phyloP scores from a whole-genome alignment of 2,113 vertebrate species.

The Calonectris borealis region DNA sequence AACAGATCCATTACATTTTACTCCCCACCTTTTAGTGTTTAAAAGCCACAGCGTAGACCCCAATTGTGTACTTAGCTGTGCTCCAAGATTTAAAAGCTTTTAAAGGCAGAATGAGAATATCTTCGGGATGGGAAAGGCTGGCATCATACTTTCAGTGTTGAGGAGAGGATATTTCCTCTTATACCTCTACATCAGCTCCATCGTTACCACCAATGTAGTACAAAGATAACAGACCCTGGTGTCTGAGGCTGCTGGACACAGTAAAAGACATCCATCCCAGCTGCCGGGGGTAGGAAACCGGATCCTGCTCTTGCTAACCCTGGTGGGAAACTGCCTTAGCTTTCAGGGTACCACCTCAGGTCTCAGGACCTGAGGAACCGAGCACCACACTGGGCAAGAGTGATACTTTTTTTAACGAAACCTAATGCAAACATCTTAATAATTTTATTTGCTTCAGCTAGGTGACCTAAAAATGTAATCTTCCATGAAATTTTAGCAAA shows the following conservation, averaged over 20 bases:
- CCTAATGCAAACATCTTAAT: not conserved
- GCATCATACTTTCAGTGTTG: not conserved
- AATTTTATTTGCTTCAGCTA: not conserved
- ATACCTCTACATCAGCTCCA: not conserved
- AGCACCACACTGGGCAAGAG: not conserved
- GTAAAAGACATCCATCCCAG: not conserved
- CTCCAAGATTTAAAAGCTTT: not conserved
- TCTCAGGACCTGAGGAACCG: not conserved
- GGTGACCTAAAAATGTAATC: conserved; percentile 48
- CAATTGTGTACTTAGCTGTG: not conserved
- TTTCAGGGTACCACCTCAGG: not conserved
- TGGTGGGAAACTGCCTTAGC: not conserved
- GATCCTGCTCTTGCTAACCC: not conserved
- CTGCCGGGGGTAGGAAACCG: not conserved
- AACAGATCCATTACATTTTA: not conserved
- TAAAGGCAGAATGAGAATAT: not conserved
- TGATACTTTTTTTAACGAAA: not conserved
- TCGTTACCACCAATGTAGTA: not conserved
- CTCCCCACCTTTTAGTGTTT: not conserved
- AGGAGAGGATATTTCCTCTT: not conserved
- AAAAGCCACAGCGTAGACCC: not conserved
- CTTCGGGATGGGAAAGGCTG: not conserved
- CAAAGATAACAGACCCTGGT: not conserved
- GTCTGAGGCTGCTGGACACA: not conserved
- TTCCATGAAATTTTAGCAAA: not conserved